These are phyloP conservation scores for Myiozetetes cayanensis DNA, from an alignment of 2,113 vertebrate species.

Conservation along the genomic window DNA sequence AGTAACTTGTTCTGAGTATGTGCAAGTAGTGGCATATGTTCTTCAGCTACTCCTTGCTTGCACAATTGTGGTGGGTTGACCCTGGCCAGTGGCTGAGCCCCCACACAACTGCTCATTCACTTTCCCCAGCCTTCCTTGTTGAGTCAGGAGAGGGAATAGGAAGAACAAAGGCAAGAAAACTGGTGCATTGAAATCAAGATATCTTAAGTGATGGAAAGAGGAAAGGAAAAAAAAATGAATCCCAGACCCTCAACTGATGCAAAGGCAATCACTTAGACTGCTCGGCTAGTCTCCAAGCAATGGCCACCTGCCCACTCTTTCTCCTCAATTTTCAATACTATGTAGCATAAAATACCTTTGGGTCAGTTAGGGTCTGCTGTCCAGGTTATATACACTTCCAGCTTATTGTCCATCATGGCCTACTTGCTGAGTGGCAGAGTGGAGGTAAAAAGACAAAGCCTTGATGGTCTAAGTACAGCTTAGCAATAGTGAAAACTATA, in stretches of 20 bases:
- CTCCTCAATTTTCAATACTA: neutral
- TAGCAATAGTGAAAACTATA: neutral
- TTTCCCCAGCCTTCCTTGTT: rapidly evolving
- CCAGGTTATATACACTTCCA: neutral
- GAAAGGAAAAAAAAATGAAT: neutral
- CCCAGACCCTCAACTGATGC: neutral
- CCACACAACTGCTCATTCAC: neutral
- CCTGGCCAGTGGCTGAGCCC: neutral
- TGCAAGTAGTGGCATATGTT: rapidly evolving
- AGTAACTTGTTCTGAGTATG: neutral
- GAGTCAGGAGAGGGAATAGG: neutral
- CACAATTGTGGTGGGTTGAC: neutral
- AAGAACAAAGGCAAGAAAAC: neutral
- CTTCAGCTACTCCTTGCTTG: neutral
- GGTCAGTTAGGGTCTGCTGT: neutral
- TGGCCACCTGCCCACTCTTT: neutral
- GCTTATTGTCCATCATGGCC: rapidly evolving
- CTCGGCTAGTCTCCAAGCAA: neutral
- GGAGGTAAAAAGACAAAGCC: neutral
- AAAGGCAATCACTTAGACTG: neutral
- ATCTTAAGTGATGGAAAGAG: neutral
- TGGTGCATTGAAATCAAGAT: neutral
- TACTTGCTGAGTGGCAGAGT: neutral
- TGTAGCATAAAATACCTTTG: neutral
- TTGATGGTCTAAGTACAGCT: neutral